A percentile compares a stretch with the other conserved stretches of the same genome.
phyloP scores from a whole-genome alignment of 2,888 invertebrate species.

The Rotaria socialis region DNA sequence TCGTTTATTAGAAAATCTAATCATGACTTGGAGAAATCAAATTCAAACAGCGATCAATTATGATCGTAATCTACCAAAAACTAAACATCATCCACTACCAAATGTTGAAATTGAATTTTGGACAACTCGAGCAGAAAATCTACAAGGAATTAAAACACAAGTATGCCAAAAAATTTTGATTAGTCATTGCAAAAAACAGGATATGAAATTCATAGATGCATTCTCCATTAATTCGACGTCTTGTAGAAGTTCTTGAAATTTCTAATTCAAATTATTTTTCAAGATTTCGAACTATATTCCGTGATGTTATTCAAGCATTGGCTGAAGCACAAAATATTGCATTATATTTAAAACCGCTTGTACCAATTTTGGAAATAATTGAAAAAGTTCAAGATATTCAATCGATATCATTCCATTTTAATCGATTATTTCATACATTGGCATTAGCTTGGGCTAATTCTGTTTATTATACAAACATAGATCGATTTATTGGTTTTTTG shows the following conservation, averaged over 20 bases:
- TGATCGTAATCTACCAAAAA: constrained; percentile 64
- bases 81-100: constrained; percentile 74
- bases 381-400: constrained; percentile 19
- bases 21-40: neutral
- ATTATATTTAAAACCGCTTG: neutral
- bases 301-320: constrained; percentile 16
- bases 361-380: neutral
- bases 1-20: constrained; percentile 27
- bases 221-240: constrained; percentile 6
- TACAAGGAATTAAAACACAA: constrained; percentile 80
- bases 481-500: constrained; percentile 8
- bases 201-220: neutral
- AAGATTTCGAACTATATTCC: neutral
- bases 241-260: constrained; percentile 10
- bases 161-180: constrained; percentile 58
- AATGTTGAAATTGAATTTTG: constrained; percentile 72
- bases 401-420: neutral
- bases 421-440: constrained; percentile 20
- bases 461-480: constrained; percentile 1
- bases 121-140: constrained; percentile 71
- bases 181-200: neutral
- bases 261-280: constrained; percentile 16
- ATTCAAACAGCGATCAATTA: constrained; percentile 25
- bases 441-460: neutral
- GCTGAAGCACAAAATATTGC: constrained; percentile 15